These are phyloP conservation scores for Sipha flava DNA, from an alignment of 1,140 invertebrate species.

Conservation along the genomic window DNA sequence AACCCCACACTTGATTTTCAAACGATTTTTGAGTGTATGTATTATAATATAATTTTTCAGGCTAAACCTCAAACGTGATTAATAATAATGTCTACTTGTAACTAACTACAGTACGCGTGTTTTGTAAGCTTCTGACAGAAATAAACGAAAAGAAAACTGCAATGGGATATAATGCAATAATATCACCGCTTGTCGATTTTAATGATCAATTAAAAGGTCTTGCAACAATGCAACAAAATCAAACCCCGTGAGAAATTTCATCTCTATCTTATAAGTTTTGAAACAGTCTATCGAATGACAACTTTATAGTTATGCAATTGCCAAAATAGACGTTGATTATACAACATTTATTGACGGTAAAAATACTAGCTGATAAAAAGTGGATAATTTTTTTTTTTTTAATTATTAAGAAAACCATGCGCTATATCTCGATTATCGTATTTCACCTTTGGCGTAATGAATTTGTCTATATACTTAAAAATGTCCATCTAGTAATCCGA, in stretches of 20 bases:
- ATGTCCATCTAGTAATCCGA: not conserved
- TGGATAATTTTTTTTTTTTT: no score
- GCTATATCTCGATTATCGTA: constrained; percentile 15
- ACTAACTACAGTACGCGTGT: not conserved
- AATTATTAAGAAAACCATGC: no score
- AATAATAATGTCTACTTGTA: not conserved
- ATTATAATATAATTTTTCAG: not conserved
- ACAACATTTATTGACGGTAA: no score
- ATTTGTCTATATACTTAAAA: not conserved
- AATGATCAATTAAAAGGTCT: not conserved
- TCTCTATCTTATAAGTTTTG: not conserved
- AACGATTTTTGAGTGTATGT: no score
- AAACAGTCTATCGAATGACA: not conserved
- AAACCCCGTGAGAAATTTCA: not conserved
- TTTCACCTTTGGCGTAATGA: not conserved
- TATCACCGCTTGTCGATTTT: not conserved
- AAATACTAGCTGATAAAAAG: no score
- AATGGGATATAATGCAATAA: not conserved
- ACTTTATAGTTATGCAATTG: not conserved
- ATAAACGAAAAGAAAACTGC: not conserved
- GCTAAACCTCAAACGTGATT: not conserved
- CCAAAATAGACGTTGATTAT: no score
- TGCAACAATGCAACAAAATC: not conserved
- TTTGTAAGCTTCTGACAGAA: not conserved
- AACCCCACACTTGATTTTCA: not conserved